Evolutionary conservation across 2,888 invertebrate species (phyloP), one percentile per base, ranked within the genome.

Genomic region (Mythimna impura): DNA sequence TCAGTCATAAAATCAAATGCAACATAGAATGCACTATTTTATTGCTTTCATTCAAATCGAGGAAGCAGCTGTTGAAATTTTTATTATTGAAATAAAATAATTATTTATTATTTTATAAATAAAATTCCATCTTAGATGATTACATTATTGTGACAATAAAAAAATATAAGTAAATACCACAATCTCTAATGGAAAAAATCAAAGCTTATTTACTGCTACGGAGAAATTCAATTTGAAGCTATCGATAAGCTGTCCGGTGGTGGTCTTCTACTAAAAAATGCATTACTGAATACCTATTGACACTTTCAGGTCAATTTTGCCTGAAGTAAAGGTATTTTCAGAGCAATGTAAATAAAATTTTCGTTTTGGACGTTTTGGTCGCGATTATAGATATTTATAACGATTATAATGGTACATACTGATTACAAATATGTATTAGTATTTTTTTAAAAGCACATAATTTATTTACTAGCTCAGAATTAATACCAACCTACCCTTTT

Each of bases 1-100:
- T 78, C 43, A 64, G 43, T 65, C 14, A 73, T 58, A 64, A 55
- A 76, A 74, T 73, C 60, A 66, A 83, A 84, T 68, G 69, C 58
- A 76, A 77, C 63, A 66, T 60, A 69, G 76, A 64, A 52, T 63
- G 66, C 66, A 64, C 70, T 71, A 65, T 73, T 80, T 69, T 55
- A 69, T 78, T 74, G n/a, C 55, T 34, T 73, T 50, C n/a, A 70
- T 76, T 73, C 10, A 66, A 64, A 65, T 55, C 25, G 50, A 70
- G 68, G 55, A 74, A 77, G 75, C 78, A 76, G 76, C 77, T 77
- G 67, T 36, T 60, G 54, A 47, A 43, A 17, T 58, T 30, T 14
- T 22, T 25, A 60, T 36, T 34, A 47, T 62, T 70, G 40, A 60
- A 55, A 30, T n/a, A 8, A 7, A 47, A 47, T 4, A 47, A 47